Evolutionary conservation across 2,888 invertebrate genomes (phyloP).

Genomic region (Conchocele bisecta): DNA sequence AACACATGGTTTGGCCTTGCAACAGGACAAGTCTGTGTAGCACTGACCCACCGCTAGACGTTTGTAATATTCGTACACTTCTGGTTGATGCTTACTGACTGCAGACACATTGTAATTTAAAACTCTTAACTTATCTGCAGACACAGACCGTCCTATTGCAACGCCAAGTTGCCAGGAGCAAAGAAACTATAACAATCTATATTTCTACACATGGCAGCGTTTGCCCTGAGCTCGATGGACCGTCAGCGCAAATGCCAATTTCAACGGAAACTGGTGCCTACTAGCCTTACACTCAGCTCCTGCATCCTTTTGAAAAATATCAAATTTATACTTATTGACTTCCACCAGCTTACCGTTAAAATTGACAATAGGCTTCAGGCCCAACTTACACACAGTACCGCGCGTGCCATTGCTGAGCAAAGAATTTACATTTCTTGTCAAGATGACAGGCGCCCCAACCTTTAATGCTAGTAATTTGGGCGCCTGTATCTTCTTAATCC

Average conservation of each 20-base stretch:
- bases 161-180: conserved; percentile 10
- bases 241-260: conserved; percentile 1
- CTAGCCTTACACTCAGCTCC: neutral
- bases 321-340: neutral
- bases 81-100: neutral
- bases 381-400: neutral
- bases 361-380: neutral
- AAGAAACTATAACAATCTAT: conserved; percentile 7
- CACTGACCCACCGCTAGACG: too few species aligned
- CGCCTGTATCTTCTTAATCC: neutral
- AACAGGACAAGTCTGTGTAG: too few species aligned
- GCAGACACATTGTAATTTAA: neutral
- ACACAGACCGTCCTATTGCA: conserved; percentile 1
- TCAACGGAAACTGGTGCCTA: conserved; percentile 6
- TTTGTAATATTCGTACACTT: neutral
- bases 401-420: neutral
- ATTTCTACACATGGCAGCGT: neutral
- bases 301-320: neutral
- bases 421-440: neutral
- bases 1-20: too few species aligned
- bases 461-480: neutral
- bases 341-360: neutral
- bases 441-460: conserved; percentile 1
- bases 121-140: neutral
- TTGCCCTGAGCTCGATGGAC: conserved; percentile 1